Evolutionary conservation across 1,140 invertebrate genomes (phyloP).

Genomic region (Mycetomoellerius zeteki): DNA sequence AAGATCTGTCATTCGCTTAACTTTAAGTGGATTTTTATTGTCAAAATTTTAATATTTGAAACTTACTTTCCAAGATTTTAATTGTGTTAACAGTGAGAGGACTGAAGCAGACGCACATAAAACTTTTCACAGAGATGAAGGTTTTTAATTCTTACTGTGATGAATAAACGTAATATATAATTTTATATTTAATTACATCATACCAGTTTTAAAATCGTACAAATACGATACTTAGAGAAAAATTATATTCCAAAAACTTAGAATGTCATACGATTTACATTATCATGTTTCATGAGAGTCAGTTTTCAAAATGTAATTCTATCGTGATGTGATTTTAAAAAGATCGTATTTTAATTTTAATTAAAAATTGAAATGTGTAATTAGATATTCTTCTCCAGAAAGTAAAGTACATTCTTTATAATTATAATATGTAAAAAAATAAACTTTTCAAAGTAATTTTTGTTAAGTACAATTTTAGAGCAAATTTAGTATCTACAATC

Average conservation of each 20-base stretch:
- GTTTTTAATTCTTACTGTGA: slow-evolving; percentile 8
- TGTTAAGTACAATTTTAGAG: not conserved
- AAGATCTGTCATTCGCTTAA: not conserved
- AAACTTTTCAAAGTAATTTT: not conserved
- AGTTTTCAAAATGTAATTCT: not conserved
- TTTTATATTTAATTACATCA: not conserved
- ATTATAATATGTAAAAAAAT: not conserved
- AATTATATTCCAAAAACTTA: slow-evolving; percentile 7
- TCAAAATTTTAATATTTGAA: slow-evolving; percentile 28
- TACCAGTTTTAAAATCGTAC: not conserved
- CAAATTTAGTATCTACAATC: not conserved
- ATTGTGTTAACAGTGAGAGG: not conserved
- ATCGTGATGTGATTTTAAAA: not conserved
- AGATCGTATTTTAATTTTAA: slow-evolving; percentile 17
- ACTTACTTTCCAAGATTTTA: slow-evolving; percentile 16
- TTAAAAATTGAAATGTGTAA: slow-evolving; percentile 13
- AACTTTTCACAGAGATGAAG: not conserved
- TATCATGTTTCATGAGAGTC: not conserved
- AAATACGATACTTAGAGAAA: not conserved
- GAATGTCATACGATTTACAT: not conserved
- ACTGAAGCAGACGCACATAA: not conserved
- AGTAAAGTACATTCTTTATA: not conserved
- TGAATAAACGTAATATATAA: slow-evolving; percentile 14
- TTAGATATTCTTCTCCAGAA: not conserved
- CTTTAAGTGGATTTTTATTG: slow-evolving; percentile 8